Evolutionary conservation across 2,113 vertebrate species (phyloP).

Genomic region (Albula goreensis): DNA sequence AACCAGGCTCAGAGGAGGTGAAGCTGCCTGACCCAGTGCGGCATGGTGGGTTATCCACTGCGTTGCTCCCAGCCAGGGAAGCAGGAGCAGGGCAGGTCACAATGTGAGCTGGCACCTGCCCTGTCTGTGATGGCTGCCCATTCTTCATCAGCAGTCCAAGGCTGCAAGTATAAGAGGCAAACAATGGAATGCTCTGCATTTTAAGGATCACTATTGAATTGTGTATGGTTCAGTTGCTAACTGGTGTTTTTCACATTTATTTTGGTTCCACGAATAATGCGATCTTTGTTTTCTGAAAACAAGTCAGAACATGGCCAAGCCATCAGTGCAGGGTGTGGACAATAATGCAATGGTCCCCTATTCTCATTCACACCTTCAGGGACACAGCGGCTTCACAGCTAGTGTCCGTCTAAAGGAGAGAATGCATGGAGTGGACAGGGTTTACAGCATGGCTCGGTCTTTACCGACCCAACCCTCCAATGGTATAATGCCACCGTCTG

Average conservation of each 20-base stretch:
- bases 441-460: not conserved
- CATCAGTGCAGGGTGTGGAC: not conserved
- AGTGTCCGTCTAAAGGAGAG: not conserved
- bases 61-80: not conserved
- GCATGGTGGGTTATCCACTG: not conserved
- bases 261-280: conserved; percentile 33
- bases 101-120: not conserved
- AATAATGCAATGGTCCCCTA: not conserved
- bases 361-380: conserved; percentile 3
- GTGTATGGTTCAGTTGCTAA: not conserved
- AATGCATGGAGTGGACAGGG: not conserved
- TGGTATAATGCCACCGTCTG: not conserved
- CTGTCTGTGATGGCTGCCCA: not conserved
- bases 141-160: not conserved
- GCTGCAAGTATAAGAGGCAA: not conserved
- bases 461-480: not conserved
- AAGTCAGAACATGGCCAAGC: not conserved
- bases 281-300: conserved; percentile 9
- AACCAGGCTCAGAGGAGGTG: not conserved
- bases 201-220: not conserved
- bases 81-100: too few relatives aligned
- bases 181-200: not conserved
- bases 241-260: conserved; percentile 6
- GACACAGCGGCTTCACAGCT: not conserved
- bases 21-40: not conserved